Evolutionary conservation across 2,113 vertebrate genomes (phyloP), one percentile per base, ranked within the genome.

Genomic region (Chamaetylas fuelleborni): DNA sequence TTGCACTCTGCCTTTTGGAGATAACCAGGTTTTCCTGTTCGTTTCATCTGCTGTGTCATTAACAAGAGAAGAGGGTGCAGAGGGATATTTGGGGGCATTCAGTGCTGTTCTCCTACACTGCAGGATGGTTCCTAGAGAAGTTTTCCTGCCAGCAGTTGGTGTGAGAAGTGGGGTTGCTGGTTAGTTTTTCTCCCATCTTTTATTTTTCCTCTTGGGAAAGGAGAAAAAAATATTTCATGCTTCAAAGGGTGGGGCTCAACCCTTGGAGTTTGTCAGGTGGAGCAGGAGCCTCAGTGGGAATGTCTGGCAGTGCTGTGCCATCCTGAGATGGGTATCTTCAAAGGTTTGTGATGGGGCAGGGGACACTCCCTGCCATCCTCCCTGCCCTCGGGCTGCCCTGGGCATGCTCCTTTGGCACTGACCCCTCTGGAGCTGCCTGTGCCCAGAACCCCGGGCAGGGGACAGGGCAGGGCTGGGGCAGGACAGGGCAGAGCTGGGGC

Each of bases 41-140:
- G 0, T 50, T n/a, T 15, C 9, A 19, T 19, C 45, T 15, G 20
- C 31, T 36, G 4, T 43, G 3, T 42, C 6, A 0, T 65, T 33
- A 8, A 28, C 38, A 48, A 16, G 8, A 15, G 28, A 16, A 54
- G 10, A 24, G 15, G 11, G 4, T 48, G 20, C 38, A n/a, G 53
- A 22, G 33, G n/a, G 43, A 2, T 57, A 4, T 23, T 12, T 42
- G 47, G 54, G 70, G 54, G 14, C 48, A 6, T 36, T 54, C 3
- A 0, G 8, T 17, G 18, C 31, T 3, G 6, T 34, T 51, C 23
- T 82, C 15, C 25, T 12, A 3, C 5, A 1, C 51, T 28, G 54
- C 82, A 56, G 54, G 28, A 5, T 56, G 38, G 14, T 8, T n/a
- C 40, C 34, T 42, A 4, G 20, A 5, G 3, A n/a, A 12, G 19